Conservation (phyloP, 1,140 invertebrate species). For the Meloidogyne floridensis region DNA sequence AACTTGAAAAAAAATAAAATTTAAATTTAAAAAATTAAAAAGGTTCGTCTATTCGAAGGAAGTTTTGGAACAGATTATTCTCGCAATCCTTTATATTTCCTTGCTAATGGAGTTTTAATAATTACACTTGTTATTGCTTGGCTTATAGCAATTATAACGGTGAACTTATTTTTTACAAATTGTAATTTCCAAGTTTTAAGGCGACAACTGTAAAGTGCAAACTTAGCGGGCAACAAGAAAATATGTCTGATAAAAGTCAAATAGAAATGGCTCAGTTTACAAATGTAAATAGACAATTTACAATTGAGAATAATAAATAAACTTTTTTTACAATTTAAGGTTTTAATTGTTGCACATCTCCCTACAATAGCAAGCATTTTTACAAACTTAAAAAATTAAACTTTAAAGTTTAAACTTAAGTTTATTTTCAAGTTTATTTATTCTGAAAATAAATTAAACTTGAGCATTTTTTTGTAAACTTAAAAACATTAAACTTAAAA, state of each 20-base stretch:
- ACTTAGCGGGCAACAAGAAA: constrained; percentile 30
- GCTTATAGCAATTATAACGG: constrained; percentile 35
- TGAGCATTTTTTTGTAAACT: too few relatives aligned
- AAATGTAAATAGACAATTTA: constrained; percentile 38
- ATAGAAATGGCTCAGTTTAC: constrained; percentile 40
- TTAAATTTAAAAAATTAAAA: neutral
- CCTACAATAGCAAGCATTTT: neutral
- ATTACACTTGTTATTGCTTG: constrained; percentile 23
- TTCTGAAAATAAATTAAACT: too few relatives aligned
- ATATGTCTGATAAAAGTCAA: constrained; percentile 46
- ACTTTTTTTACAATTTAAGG: neutral
- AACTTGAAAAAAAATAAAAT: neutral
- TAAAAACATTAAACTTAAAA: too few relatives aligned
- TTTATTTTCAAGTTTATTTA: neutral
- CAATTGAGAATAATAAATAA: neutral
- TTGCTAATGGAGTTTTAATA: constrained; percentile 27
- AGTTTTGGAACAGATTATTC: constrained; percentile 29
- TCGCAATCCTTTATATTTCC: constrained; percentile 27
- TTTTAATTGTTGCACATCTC: neutral
- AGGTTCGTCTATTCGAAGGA: constrained; percentile 19
- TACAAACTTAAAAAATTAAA: neutral
- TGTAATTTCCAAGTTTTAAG: neutral
- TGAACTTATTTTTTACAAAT: constrained; percentile 20
- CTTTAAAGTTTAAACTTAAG: neutral
- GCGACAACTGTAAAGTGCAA: constrained; percentile 35